Evolutionary conservation across 2,888 invertebrate species (phyloP), one percentile per base, ranked within the genome.

Genomic region (Mechanitis mazaeus): DNA sequence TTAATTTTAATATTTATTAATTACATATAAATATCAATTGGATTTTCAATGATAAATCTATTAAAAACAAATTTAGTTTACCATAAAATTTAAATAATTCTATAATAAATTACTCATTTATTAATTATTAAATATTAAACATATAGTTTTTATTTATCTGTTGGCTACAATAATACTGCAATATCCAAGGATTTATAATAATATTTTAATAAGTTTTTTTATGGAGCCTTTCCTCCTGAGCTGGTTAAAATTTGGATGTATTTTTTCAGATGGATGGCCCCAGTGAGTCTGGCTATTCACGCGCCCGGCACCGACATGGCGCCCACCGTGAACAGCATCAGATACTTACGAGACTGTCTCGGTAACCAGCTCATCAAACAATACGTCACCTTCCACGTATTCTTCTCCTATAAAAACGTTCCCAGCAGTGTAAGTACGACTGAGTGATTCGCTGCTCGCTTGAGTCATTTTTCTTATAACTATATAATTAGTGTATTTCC

Each of bases 381-480:
- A 76, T 93, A 92, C 78, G 96, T 95, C 81, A 96, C 96, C 68
- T 97, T 97, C 91, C 97, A 97, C 81, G 82, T 97, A 59, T 96
- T 96, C 87, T 97, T 97, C 87, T 94, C 95, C 75, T 94, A 94
- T 76, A 95, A 95, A 77, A 95, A 97, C 85, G 94, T 96, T 79
- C 97, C 97, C 61, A 93, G 70, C 66, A 78, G 76, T 75, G 89
- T 89, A 60, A 78, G 80, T 75, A 57, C 55, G 50, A 58, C 47
- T 54, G 56, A 55, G 47, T 66, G 47, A 33, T 3, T 35, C 4
- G 35, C 35, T 5, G 3, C 35, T 35, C 6, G 3, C 35, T 35
- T 35, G 45, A 59, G 45, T 66, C 28, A 28, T 35, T 35, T 35
- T 58, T 63, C 55, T 64, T 47, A 50, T 60, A 60, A 20, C 31